A percentile compares a stretch with the other conserved stretches of the same genome.
Evolutionary conservation across 2,113 vertebrate genomes (phyloP).

Genomic region (Holacanthus passer): DNA sequence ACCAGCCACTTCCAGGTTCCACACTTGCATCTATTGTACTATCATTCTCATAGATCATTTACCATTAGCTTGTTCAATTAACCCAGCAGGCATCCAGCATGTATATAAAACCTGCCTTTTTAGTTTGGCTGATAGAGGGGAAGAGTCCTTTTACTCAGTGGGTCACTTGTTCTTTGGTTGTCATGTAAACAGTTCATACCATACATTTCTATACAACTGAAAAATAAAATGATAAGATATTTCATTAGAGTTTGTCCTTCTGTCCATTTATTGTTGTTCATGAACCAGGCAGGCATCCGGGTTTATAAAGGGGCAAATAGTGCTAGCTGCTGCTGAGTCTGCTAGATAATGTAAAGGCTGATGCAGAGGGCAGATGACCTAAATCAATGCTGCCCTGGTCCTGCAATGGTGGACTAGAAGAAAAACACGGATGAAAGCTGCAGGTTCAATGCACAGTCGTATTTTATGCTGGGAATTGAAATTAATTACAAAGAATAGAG

Average conservation of each 20-base stretch:
- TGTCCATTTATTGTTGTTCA: background rate
- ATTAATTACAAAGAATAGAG: background rate
- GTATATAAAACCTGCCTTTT: background rate
- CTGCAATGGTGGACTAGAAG: background rate
- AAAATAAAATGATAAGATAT: background rate
- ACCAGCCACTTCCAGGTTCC: conserved; percentile 37
- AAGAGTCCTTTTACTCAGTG: background rate
- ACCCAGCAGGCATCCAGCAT: background rate
- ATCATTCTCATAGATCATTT: conserved; percentile 23
- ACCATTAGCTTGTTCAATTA: conserved; percentile 31
- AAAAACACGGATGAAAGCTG: background rate
- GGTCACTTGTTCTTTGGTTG: background rate
- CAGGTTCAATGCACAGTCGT: background rate
- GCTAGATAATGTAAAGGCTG: conserved; percentile 8
- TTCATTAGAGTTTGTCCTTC: background rate
- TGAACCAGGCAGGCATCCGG: background rate
- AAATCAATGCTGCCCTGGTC: conserved; percentile 18
- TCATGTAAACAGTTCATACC: background rate
- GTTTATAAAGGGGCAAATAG: conserved; percentile 1
- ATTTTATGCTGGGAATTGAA: conserved; percentile 7
- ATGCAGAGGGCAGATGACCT: background rate
- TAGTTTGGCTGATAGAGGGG: background rate
- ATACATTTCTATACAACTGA: background rate
- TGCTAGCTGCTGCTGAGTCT: background rate
- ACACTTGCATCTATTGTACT: conserved; percentile 35